Evolutionary conservation across 2,888 invertebrate genomes (phyloP), one percentile per base, ranked within the genome.

Genomic region (Nycteola revayana): DNA sequence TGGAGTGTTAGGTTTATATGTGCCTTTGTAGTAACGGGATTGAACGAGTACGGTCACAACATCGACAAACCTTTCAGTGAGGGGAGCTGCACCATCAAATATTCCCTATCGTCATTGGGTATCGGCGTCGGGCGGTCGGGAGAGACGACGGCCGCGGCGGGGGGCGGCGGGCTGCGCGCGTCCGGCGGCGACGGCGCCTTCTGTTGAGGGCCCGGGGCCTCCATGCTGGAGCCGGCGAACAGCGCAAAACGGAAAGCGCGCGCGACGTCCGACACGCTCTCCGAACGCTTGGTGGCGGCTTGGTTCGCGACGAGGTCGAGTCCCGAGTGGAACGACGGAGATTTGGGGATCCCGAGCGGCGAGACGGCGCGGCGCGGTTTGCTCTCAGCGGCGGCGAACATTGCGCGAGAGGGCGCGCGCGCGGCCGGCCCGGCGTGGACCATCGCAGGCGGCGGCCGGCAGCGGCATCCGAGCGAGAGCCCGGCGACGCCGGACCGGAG

Each of bases 271-370:
- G 87, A 78, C 33, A 84, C 84, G 58, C 82, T 84, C 69, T 82
- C 83, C 40, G 82, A 77, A 43, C 84, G 82, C 75, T 90, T 78
- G 75, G 80, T 63, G 80, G 70, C 56, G 52, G 75, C 61, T 59
- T 91, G 92, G 57, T 90, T 92, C 42, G 94, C 94, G 63, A 94
- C 94, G 66, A 94, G 91, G 77, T 95, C 95, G 58, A 95, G 90
- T 38, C 95, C 95, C 82, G 95, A 94, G 83, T 96, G 95, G 84
- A 95, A 95, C 73, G 95, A 95, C 53, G 95, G 95, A 65, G 95
- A 95, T 83, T 96, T 96, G 59, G 95, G 95, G 71, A 95, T 93
- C 54, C 95, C 94, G 76, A 93, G 89, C 61, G 91, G 90, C 68
- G 91, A 90, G 74, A 90, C 88, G 74, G 85, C 82, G 69, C 86